phyloP scores from a whole-genome alignment of 2,888 invertebrate genomes.

The Tipula lateralis region DNA sequence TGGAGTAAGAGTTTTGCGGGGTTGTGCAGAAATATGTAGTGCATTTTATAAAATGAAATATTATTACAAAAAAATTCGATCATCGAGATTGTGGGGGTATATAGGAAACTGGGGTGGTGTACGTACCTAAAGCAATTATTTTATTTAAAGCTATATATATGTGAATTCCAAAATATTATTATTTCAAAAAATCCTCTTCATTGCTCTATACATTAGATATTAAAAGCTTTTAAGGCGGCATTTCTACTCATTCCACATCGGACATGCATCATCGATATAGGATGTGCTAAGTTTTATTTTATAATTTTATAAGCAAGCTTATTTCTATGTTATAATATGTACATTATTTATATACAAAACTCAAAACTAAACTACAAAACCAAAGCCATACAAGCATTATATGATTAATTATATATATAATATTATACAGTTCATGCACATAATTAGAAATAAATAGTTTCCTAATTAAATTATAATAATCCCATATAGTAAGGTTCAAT shows the following conservation, averaged over 20 bases:
- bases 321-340: background rate
- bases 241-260: background rate
- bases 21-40: background rate
- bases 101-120: background rate
- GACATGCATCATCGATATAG: background rate
- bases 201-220: background rate
- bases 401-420: conserved; percentile 33
- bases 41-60: background rate
- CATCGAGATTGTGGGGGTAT: background rate
- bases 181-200: background rate
- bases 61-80: background rate
- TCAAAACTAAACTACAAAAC: background rate
- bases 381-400: background rate
- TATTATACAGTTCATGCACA: conserved; percentile 37
- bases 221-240: background rate
- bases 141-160: background rate
- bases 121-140: background rate
- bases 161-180: background rate
- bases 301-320: conserved; percentile 11
- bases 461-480: conserved; percentile 45
- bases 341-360: background rate
- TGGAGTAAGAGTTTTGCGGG: background rate
- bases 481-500: conserved; percentile 51
- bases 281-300: background rate
- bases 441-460: conserved; percentile 33